These are phyloP conservation scores for Cliona cf. orientalis DNA, from an alignment of 37 sponge, comb jelly and placozoan species.

Conservation along the genomic window DNA sequence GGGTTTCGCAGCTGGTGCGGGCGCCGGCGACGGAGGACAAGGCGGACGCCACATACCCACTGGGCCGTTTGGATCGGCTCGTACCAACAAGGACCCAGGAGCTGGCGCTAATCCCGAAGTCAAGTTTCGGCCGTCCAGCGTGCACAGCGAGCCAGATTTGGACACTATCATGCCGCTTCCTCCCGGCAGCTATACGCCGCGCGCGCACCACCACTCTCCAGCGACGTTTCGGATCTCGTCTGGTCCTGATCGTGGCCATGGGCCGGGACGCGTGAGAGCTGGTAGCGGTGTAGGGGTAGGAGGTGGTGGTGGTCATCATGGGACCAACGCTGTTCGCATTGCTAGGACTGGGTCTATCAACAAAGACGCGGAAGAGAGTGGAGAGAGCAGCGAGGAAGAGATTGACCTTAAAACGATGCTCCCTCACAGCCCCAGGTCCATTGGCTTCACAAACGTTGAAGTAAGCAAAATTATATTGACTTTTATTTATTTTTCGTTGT, in stretches of 20 bases:
- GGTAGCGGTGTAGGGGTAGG: too few relatives aligned
- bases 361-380: background rate
- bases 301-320: too few relatives aligned
- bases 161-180: slow-evolving; percentile 50
- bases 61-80: too few relatives aligned
- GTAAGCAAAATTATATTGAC: background rate
- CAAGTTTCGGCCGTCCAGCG: background rate
- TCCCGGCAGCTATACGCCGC: too few relatives aligned
- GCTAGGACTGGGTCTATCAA: background rate
- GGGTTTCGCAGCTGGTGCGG: slow-evolving; percentile 17
- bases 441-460: background rate
- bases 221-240: too few relatives aligned
- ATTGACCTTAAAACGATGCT: background rate
- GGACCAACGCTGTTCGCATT: too few relatives aligned
- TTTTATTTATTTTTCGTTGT: background rate
- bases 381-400: slow-evolving; percentile 11
- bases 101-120: background rate
- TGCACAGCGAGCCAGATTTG: slow-evolving; percentile 45
- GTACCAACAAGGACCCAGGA: background rate
- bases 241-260: too few relatives aligned
- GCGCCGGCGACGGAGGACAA: too few relatives aligned
- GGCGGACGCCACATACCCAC: too few relatives aligned
- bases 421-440: background rate
- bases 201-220: too few relatives aligned
- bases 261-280: too few relatives aligned